These are phyloP conservation scores for Hylia prasina DNA, from an alignment of 2,113 vertebrate species.

Conservation along the genomic window DNA sequence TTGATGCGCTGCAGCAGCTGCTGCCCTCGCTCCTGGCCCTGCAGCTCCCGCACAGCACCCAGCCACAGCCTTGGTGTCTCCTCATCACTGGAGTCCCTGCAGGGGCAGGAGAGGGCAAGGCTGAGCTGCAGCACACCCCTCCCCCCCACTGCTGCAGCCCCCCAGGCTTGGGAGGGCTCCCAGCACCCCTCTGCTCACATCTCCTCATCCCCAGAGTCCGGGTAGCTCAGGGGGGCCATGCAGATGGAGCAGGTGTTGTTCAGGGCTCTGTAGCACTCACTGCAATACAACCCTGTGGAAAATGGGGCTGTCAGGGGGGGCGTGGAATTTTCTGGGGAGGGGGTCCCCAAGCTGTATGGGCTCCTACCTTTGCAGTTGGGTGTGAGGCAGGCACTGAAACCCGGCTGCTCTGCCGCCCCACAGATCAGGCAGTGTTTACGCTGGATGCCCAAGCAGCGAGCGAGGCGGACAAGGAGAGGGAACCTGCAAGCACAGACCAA, in stretches of 20 bases:
- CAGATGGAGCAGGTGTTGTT: slow-evolving; percentile 72
- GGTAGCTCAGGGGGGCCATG: slow-evolving; percentile 61
- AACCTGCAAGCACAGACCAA: background rate
- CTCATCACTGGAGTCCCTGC: slow-evolving; percentile 85
- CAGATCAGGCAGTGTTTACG: slow-evolving; percentile 77
- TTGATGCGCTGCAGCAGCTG: background rate
- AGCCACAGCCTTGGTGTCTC: slow-evolving; percentile 62
- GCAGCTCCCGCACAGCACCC: background rate
- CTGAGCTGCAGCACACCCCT: background rate
- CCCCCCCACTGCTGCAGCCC: background rate
- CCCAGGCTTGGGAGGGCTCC: background rate
- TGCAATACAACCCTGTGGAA: slow-evolving; percentile 74
- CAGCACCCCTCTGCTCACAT: slow-evolving; percentile 69
- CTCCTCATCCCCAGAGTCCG: slow-evolving; percentile 71
- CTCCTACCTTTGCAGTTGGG: slow-evolving; percentile 74
- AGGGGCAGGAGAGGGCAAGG: background rate
- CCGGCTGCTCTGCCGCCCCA: background rate
- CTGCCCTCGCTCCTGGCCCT: background rate
- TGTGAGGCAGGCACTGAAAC: slow-evolving; percentile 65
- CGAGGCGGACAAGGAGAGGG: slow-evolving; percentile 16
- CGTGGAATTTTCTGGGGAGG: background rate
- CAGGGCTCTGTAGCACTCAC: slow-evolving; percentile 71
- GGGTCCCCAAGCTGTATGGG: accelerated
- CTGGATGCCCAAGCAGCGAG: background rate
- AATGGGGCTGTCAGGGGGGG: accelerated